These are phyloP conservation scores for Gopherus evgoodei DNA, from an alignment of 2,113 vertebrate species.

Conservation along the genomic window DNA sequence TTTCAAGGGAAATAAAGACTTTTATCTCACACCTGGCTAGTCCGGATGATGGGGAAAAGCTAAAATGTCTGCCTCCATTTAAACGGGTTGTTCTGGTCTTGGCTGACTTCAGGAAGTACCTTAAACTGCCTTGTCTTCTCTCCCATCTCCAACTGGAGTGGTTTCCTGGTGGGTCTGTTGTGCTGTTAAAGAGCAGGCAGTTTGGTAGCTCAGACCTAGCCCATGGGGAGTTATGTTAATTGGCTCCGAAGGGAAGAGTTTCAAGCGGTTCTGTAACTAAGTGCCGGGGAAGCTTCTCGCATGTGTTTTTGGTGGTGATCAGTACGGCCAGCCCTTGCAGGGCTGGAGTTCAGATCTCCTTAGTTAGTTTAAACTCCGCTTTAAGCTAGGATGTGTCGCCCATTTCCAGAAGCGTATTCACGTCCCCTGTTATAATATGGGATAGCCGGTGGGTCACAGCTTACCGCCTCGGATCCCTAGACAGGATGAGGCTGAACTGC, in stretches of 20 bases:
- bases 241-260: neutral
- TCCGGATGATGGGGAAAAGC: neutral
- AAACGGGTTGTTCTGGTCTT: neutral
- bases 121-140: neutral
- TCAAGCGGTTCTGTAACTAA: neutral
- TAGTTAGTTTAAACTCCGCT: neutral
- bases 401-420: neutral
- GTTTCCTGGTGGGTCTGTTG: neutral
- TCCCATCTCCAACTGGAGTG: neutral
- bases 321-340: neutral
- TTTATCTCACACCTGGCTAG: neutral
- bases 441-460: no score
- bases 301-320: neutral
- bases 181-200: neutral
- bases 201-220: neutral
- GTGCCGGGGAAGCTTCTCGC: neutral
- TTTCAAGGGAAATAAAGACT: neutral
- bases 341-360: neutral
- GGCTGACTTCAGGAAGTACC: neutral
- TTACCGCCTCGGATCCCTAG: neutral
- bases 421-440: neutral
- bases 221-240: neutral
- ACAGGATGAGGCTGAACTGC: neutral
- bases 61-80: neutral
- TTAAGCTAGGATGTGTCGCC: neutral